Evolutionary conservation across 2,113 vertebrate genomes (phyloP).

Genomic region (Oncorhynchus nerka): DNA sequence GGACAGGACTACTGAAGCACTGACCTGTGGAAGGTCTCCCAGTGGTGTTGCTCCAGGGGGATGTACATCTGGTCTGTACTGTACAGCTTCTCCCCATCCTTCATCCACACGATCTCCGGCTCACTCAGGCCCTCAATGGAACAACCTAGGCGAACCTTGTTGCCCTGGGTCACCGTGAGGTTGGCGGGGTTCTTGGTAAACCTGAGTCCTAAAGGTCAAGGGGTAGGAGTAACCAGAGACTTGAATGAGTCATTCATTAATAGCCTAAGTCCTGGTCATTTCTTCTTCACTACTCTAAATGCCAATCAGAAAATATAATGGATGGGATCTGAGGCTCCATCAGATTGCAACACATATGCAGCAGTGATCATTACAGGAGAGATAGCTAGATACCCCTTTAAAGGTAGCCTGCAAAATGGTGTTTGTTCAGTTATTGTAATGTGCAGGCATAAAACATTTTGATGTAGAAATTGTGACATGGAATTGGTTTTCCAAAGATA

Average conservation of each 20-base stretch:
- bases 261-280: not conserved
- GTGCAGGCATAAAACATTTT: too few species aligned
- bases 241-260: not conserved
- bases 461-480: too few species aligned
- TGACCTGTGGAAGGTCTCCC: conserved; percentile 94
- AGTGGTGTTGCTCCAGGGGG: conserved; percentile 86
- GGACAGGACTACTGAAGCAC: not conserved
- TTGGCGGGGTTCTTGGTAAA: conserved; percentile 87
- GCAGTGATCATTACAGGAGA: not conserved
- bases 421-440: too few species aligned
- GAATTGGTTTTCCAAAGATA: too few species aligned
- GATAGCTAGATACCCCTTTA: not conserved
- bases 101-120: conserved; percentile 91
- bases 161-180: conserved; percentile 92
- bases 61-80: conserved; percentile 94
- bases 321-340: not conserved
- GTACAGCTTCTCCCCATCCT: conserved; percentile 87
- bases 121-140: conserved; percentile 85
- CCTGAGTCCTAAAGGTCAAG: conserved; percentile 66
- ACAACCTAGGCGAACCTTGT: conserved; percentile 86
- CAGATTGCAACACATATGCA: not conserved
- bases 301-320: too few species aligned
- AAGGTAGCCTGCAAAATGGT: not conserved
- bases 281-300: not conserved
- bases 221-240: not conserved